Base-by-base conservation (phyloP, 2,113 vertebrate species). In the Scytalopus superciliaris region DNA sequence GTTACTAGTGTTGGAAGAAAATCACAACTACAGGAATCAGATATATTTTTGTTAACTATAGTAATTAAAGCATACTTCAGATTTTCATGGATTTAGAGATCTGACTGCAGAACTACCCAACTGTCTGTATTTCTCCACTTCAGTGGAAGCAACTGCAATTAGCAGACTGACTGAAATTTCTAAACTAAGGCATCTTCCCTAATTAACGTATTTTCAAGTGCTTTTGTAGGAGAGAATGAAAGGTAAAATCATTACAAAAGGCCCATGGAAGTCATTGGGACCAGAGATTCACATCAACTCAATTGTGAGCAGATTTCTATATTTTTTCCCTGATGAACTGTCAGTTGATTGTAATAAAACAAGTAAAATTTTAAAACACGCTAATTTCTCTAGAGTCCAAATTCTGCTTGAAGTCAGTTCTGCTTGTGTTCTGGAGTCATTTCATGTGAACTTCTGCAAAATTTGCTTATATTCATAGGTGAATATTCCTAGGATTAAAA, bases 191-290 rank as follows among this genome's bases (percentile, higher is more conserved):
- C 23, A 40, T 90, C 64, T 92, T 80, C 42, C 35, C 73, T 81
- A 87, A 94, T 94, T 91, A 93, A 77, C 52, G 19, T 68, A 18
- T 82, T 93, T 89, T 64, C 35, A 87, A 78, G 68, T 87, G 84
- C 81, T 94, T 82, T 74, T 56, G 11, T n/a, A 68, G 13, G 25
- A 45, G 17, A 93, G 86, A 88, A 77, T 44, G 69, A 86, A 63
- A 35, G 73, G 17, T 77, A 82, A 84, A 92, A 90, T 93, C 10
- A 15, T n/a, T 72, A 80, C 47, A 59, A 67, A 90, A 78, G 33
- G 27, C 42, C 68, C 14, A 27, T 42, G 70, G 45, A 96, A 92
- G 59, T 88, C 31, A 49, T 22, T 77, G 94, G 82, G 42, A 77
- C 50, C 28, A 77, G 45, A 80, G 45, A 81, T 85, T 94, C 68